These are phyloP conservation scores for Bergia puertoricense DNA, from an alignment of 92 coral and sea anemone species.

Conservation along the genomic window DNA sequence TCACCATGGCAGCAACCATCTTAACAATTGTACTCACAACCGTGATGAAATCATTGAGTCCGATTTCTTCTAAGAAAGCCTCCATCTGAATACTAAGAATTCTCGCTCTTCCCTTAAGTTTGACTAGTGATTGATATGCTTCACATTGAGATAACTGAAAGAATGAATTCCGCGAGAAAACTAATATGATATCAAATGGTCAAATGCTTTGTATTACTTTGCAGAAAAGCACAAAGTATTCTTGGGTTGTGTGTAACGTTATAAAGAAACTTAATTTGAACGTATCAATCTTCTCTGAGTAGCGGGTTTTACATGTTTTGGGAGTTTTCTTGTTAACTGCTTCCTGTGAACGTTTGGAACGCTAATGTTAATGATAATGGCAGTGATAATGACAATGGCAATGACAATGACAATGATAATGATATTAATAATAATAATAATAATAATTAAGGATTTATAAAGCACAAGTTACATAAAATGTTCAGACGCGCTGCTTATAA, in stretches of 20 bases:
- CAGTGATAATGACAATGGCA: no score
- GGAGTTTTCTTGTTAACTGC: background rate
- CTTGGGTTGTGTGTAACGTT: no score
- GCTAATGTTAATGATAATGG: background rate
- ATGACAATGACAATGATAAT: no score
- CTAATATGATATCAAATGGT: no score
- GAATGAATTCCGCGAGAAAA: background rate
- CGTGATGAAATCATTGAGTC: background rate
- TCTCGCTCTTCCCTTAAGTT: background rate
- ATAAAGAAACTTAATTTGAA: no score
- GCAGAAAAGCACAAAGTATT: background rate
- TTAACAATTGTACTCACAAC: background rate
- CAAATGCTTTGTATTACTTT: background rate
- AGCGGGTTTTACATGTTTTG: no score
- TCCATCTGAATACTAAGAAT: background rate
- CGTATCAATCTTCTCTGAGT: no score
- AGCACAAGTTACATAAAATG: no score
- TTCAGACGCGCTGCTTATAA: no score
- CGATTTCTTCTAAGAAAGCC: constrained; percentile 5
- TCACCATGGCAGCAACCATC: background rate
- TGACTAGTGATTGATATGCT: background rate
- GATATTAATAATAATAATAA: no score
- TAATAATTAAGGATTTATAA: no score
- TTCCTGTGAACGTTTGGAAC: background rate
- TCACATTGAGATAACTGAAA: background rate